Conservation (phyloP, 2,113 vertebrate genomes). For the Peromyscus leucopus region DNA sequence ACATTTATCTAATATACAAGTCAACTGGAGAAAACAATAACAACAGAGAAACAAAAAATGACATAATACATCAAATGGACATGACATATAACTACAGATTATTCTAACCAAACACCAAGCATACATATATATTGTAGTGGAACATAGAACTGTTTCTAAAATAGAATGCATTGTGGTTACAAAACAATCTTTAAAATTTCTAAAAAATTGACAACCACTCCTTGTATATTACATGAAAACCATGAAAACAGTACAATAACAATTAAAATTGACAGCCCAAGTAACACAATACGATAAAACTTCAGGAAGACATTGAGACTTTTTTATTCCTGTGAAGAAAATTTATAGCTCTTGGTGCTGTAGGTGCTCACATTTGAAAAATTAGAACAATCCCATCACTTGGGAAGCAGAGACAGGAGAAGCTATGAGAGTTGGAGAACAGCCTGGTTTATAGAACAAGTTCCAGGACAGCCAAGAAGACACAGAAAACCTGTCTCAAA, state of each 20-base stretch:
- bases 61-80: neutral
- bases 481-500: too few relatives aligned
- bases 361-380: neutral
- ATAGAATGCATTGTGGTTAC: neutral
- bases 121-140: neutral
- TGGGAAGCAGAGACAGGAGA: too few relatives aligned
- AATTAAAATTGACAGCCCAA: neutral
- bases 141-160: neutral
- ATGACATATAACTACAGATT: neutral
- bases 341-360: neutral
- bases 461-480: too few relatives aligned
- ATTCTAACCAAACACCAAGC: neutral
- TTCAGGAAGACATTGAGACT: neutral
- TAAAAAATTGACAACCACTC: neutral
- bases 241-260: neutral
- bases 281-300: neutral
- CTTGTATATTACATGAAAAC: neutral
- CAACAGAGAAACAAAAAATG: neutral
- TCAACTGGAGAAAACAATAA: neutral
- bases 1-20: neutral
- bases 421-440: too few relatives aligned
- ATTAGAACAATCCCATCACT: too few relatives aligned
- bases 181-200: neutral
- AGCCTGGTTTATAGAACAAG: too few relatives aligned
- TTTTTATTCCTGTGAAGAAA: neutral